Conservation (phyloP, 2,797 vertebrate genomes). For the Notolabrus celidotus region DNA sequence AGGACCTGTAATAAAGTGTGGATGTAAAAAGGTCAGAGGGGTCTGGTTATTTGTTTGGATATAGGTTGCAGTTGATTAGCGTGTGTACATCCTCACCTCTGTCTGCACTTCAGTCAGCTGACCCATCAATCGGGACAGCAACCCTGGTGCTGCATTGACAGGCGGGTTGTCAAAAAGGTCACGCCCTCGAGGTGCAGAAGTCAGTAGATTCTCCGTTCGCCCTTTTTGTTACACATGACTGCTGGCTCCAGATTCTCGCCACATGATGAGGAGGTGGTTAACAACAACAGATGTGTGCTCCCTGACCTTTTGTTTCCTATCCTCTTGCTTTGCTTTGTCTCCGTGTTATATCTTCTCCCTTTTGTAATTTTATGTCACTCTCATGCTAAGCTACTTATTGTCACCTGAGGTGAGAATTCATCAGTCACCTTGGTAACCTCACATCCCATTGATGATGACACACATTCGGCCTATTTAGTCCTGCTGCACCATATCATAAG, state of each 20-base stretch:
- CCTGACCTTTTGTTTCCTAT: constrained; percentile 39
- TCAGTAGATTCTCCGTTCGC: constrained; percentile 38
- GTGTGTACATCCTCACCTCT: constrained; percentile 17
- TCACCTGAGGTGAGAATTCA: constrained; percentile 52
- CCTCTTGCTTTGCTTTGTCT: background rate
- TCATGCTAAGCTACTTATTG: constrained; percentile 4
- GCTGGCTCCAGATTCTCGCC: constrained; percentile 47
- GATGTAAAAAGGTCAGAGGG: constrained; percentile 27
- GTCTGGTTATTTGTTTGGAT: constrained; percentile 11
- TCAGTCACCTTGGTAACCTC: constrained; percentile 36
- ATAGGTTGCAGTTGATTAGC: constrained; percentile 8
- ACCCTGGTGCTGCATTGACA: constrained; percentile 48
- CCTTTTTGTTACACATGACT: constrained; percentile 73
- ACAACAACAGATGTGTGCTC: constrained; percentile 45
- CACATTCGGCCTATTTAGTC: constrained; percentile 63
- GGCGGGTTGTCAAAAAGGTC: constrained; percentile 72
- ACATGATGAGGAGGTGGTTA: constrained; percentile 51
- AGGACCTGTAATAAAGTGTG: constrained; percentile 8
- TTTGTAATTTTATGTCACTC: background rate
- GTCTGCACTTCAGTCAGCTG: constrained; percentile 25
- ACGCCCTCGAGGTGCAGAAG: constrained; percentile 52
- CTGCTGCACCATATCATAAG: constrained; percentile 57
- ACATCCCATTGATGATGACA: constrained; percentile 64
- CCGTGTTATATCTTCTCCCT: background rate
- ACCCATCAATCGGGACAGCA: constrained; percentile 53